Base-by-base conservation (phyloP, 2,888 invertebrate species). In the Drosophila prostipennis region DNA sequence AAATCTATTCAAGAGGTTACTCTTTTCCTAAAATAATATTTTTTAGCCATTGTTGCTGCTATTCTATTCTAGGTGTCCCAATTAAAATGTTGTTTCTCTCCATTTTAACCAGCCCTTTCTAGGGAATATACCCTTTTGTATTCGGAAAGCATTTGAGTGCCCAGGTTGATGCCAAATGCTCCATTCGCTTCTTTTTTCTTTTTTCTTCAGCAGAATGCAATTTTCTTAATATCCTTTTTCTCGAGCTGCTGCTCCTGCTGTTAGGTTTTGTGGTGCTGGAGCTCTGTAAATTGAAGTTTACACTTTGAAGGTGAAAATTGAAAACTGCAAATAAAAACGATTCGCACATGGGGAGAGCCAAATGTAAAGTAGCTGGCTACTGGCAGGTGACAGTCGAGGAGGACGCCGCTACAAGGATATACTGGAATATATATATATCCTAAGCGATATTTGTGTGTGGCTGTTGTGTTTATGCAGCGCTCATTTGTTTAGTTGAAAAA, bases 221-320 rank as follows among this genome's bases (percentile, higher is more conserved):
- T 87, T 83, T 75, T 58, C 36, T 45, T 45, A 55, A 73, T 74
- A 71, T 74, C 43, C 71, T 32, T 74, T 64, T 68, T 19, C 51
- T 61, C 32, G 37, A 69, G 37, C 65, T 52, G 55, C 13, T 13
- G 40, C 43, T 48, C 39, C 42, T 49, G 23, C 23, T 42, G 43
- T 14, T 19, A 11, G 49, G 56, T 42, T 53, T 53, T 53, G 49
- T 34, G n/a, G 34, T 36, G 49, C 48, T n/a, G 48, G 60, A 64
- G 54, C 73, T 61, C 56, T 65, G 73, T 72, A 76, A 87, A 82
- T 82, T 78, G 84, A 76, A 89, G 79, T 73, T 84, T 87, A 76
- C 81, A 87, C 87, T 80, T 78, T 60, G 79, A 63, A 80, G 85
- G 85, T 87, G 85, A 76, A 87, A 81, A 81, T 81, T 81, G 81